phyloP scores from a whole-genome alignment of 2,888 invertebrate genomes.

The Chromoteleia sp. region DNA sequence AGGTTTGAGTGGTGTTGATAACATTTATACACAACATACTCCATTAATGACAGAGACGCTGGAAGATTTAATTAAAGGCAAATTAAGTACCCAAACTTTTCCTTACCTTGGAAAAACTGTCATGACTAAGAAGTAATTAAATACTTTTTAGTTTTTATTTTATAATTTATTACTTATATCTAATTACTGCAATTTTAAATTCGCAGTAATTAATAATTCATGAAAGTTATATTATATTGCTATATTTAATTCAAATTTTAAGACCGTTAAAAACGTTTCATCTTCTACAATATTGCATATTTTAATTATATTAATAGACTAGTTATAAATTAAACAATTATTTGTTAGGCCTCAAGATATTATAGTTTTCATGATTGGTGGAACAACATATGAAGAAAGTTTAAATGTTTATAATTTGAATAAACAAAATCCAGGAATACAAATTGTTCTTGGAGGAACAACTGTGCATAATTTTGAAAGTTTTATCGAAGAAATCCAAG shows the following conservation, averaged over 20 bases:
- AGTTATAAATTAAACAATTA: neutral
- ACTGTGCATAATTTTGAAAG: constrained; percentile 94
- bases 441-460: constrained; percentile 95
- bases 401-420: constrained; percentile 93
- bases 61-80: constrained; percentile 95
- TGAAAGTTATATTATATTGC: too few relatives aligned
- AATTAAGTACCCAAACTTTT: constrained; percentile 93
- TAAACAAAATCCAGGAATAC: constrained; percentile 89
- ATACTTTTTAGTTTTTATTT: constrained; percentile 17
- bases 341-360: constrained; percentile 93
- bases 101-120: constrained; percentile 90
- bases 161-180: too few relatives aligned
- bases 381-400: constrained; percentile 98
- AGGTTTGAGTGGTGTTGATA: constrained; percentile 98
- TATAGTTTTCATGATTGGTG: constrained; percentile 98
- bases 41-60: constrained; percentile 95
- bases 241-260: neutral
- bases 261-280: neutral
- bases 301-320: constrained; percentile 1
- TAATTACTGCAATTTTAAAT: too few relatives aligned
- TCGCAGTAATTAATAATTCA: too few relatives aligned
- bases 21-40: constrained; percentile 99
- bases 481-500: constrained; percentile 91
- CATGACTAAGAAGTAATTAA: constrained; percentile 85
- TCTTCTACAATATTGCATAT: constrained; percentile 21